phyloP scores from a whole-genome alignment of 2,888 invertebrate species.

The Caenorhabditis zanzibari region DNA sequence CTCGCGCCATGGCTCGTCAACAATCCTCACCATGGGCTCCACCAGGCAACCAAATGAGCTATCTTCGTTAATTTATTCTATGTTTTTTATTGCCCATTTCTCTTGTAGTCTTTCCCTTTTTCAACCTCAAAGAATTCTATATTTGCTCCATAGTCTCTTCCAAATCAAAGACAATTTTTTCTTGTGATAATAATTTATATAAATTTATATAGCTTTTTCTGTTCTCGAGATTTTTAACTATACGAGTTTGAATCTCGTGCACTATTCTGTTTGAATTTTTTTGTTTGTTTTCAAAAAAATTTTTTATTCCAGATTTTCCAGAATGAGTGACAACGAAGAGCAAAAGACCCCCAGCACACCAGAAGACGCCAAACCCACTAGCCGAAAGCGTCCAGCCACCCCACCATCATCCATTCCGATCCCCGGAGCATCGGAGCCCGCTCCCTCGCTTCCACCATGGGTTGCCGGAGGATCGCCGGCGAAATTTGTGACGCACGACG shows the following conservation, averaged over 20 bases:
- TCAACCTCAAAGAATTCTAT: not conserved
- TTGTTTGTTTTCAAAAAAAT: not conserved
- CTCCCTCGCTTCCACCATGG: slow-evolving; percentile 65
- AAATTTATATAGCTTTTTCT: slow-evolving; percentile 4
- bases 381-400: slow-evolving; percentile 42
- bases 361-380: slow-evolving; percentile 21
- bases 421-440: slow-evolving; percentile 16
- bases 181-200: slow-evolving; percentile 7
- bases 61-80: slow-evolving; percentile 44
- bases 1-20: slow-evolving; percentile 96
- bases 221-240: not conserved
- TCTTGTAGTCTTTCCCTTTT: slow-evolving; percentile 8
- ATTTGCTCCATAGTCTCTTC: not conserved
- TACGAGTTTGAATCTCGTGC: slow-evolving; percentile 7
- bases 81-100: not conserved
- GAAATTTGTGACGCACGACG: slow-evolving; percentile 90
- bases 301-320: not conserved
- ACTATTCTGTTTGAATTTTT: not conserved
- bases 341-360: not conserved
- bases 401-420: slow-evolving; percentile 44
- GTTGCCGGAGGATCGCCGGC: slow-evolving; percentile 88
- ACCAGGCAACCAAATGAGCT: slow-evolving; percentile 61
- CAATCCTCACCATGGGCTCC: slow-evolving; percentile 78
- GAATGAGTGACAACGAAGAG: slow-evolving; percentile 37
- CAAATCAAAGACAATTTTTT: slow-evolving; percentile 1